Base-by-base conservation (phyloP, 2,888 invertebrate genomes). In the Ophraella communa region DNA sequence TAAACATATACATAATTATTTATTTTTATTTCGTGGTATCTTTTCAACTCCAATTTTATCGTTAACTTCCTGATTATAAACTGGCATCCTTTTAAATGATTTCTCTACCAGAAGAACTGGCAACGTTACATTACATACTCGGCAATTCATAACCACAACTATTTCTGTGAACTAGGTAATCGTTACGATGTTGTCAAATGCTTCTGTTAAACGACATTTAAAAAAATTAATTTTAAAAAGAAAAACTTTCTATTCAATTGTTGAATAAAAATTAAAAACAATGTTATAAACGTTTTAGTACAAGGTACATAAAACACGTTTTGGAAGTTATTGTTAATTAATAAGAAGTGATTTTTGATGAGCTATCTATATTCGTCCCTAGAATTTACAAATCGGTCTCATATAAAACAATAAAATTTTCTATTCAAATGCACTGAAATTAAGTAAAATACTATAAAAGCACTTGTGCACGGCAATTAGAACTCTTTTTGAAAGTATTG, bases 11-110 rank as follows among this genome's bases (percentile, higher is more conserved):
- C n/a, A n/a, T n/a, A n/a, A n/a, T n/a, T n/a, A n/a, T n/a, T n/a
- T n/a, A n/a, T 30, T 27, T 0, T 30, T 27, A 51, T 51, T 23
- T 27, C 49, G 49, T 21, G 14, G 49, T 51, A 51, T 14, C n/a
- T 24, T 27, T 49, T 49, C 45, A 11, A 24, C 17, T 55, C 42
- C 14, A 17, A 55, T 21, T 42, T 55, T 55, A 44, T 39, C 23
- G 14, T 47, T 24, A 42, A 55, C 44, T 55, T 55, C 55, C 55
- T 55, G 55, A 27, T 55, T 44, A 44, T 20, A 24, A 55, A 42
- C 7, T 55, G 44, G 30, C 20, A 30, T 53, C 35, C 24, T 18
- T 39, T 35, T 39, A 14, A 23, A 54, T 23, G 30, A 33, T 30
- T 53, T 54, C 39, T 54, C 23, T 14, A n/a, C 35, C 11, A 8